Evolutionary conservation across 2,113 vertebrate species (phyloP).

Genomic region (Caloenas nicobarica): DNA sequence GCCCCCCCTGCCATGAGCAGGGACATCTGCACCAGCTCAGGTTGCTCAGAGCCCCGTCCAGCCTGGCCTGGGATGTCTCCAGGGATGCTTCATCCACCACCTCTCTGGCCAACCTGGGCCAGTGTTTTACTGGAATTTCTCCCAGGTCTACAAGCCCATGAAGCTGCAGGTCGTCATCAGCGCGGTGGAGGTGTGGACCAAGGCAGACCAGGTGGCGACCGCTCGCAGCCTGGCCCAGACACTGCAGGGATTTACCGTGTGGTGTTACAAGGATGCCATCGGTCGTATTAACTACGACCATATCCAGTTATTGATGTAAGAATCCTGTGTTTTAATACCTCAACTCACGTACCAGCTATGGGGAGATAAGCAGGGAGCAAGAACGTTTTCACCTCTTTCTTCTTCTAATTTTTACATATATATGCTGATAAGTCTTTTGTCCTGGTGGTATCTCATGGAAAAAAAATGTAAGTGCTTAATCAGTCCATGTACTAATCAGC

Average conservation of each 20-base stretch:
- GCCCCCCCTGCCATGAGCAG: no score
- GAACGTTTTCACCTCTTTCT: not conserved
- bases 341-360: not conserved
- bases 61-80: no score
- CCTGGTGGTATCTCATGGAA: not conserved
- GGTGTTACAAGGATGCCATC: not conserved
- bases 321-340: rapidly evolving
- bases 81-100: no score
- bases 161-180: not conserved
- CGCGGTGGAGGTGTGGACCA: not conserved
- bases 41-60: no score
- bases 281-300: not conserved
- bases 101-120: not conserved
- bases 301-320: not conserved
- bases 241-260: not conserved
- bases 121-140: not conserved
- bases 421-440: not conserved
- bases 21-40: no score
- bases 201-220: rapidly evolving
- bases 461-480: not conserved
- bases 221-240: not conserved
- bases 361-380: not conserved
- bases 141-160: not conserved
- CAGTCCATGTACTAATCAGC: not conserved
- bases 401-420: not conserved